phyloP scores from a whole-genome alignment of 1,140 invertebrate genomes.

The Eupristina koningsbergeri region DNA sequence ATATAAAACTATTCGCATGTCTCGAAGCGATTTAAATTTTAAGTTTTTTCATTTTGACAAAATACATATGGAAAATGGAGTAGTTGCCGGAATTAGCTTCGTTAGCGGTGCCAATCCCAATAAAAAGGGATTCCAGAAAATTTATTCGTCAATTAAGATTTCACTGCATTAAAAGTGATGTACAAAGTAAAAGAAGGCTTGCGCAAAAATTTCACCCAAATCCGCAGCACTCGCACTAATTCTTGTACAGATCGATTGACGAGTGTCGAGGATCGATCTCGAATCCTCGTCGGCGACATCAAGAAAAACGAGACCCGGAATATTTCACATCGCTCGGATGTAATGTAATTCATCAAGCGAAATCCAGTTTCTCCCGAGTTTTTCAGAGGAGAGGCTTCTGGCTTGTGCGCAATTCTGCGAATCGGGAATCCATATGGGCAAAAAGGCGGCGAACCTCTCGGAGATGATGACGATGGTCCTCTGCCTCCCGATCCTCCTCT shows the following conservation, averaged over 20 bases:
- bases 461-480: slow-evolving; percentile 21
- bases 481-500: neutral
- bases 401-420: slow-evolving; percentile 57
- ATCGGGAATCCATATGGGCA: slow-evolving; percentile 62
- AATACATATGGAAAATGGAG: neutral
- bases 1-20: too few species aligned
- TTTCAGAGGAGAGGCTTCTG: neutral
- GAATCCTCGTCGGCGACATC: slow-evolving; percentile 3
- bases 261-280: slow-evolving; percentile 31
- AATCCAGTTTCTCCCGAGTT: slow-evolving; percentile 45
- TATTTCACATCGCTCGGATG: neutral
- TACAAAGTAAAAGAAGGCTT: neutral
- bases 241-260: slow-evolving; percentile 13
- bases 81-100: neutral
- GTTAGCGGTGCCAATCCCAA: too few species aligned
- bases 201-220: slow-evolving; percentile 27
- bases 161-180: slow-evolving; percentile 13
- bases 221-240: neutral
- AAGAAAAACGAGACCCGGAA: slow-evolving; percentile 22
- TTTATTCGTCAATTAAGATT: slow-evolving; percentile 22
- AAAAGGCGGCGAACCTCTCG: slow-evolving; percentile 54
- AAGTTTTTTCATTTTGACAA: neutral
- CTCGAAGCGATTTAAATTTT: neutral
- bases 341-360: slow-evolving; percentile 43
- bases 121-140: neutral